A percentile compares a stretch with the other conserved stretches of the same genome.
Conservation (phyloP, 2,113 vertebrate species). For the Trochalopteron elliotii region DNA sequence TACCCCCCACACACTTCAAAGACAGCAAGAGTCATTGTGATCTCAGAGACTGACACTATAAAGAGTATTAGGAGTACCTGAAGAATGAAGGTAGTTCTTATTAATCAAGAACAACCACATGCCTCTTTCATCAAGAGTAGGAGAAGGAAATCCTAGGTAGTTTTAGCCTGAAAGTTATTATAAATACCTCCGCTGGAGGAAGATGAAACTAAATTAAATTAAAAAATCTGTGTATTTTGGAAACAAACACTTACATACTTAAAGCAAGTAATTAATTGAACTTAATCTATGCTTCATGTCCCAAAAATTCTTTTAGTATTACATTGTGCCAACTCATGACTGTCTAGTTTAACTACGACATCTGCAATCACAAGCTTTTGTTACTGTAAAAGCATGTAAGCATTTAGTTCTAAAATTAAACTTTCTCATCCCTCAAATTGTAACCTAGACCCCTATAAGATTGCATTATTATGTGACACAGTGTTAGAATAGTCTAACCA, state of each 20-base stretch:
- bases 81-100: not conserved
- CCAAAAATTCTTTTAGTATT: not conserved
- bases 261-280: not conserved
- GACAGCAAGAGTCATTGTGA: not conserved
- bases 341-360: not conserved
- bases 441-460: not conserved
- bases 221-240: not conserved
- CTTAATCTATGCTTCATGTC: not conserved
- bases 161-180: not conserved
- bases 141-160: not conserved
- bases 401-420: not conserved
- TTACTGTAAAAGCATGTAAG: not conserved
- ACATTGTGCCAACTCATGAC: not conserved
- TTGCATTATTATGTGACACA: fast-evolving
- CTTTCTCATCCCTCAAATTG: not conserved
- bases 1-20: not conserved
- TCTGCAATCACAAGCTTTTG: not conserved
- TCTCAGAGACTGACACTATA: not conserved
- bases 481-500: not conserved
- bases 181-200: not conserved
- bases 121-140: not conserved
- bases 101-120: not conserved
- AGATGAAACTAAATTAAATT: not conserved
- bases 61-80: not conserved
- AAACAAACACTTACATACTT: not conserved